phyloP scores from a whole-genome alignment of 2,888 invertebrate genomes.

The Rambutsinella grinnellia region DNA sequence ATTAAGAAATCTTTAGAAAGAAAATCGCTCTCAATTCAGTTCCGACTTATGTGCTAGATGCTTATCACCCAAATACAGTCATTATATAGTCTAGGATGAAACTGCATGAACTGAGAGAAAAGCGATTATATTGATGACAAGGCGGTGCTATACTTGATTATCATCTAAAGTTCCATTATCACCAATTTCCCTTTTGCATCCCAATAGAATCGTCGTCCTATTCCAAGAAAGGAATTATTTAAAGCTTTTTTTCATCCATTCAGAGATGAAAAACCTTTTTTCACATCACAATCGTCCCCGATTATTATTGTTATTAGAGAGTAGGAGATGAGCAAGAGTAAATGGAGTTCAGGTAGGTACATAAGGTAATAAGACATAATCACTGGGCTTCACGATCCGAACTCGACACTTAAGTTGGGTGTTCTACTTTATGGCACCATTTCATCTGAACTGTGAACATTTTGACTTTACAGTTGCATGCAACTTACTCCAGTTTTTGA shows the following conservation, averaged over 20 bases:
- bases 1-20: conserved; percentile 28
- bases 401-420: conserved; percentile 36
- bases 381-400: conserved; percentile 19
- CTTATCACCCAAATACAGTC: conserved; percentile 51
- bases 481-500: background rate
- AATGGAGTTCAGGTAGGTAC: conserved; percentile 50
- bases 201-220: too few relatives aligned
- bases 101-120: conserved; percentile 28
- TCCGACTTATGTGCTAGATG: conserved; percentile 36
- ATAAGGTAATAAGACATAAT: conserved; percentile 45
- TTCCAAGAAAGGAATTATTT: conserved; percentile 35
- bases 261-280: conserved; percentile 8
- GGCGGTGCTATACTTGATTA: conserved; percentile 34
- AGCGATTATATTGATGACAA: conserved; percentile 56
- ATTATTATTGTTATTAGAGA: conserved; percentile 34
- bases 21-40: too few relatives aligned
- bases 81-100: conserved; percentile 34
- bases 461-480: conserved; percentile 13
- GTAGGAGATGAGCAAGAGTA: conserved; percentile 28
- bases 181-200: too few relatives aligned
- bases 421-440: conserved; percentile 45
- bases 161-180: background rate
- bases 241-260: too few relatives aligned
- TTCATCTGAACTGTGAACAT: too few relatives aligned
- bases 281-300: conserved; percentile 1